Conservation (phyloP, 1,140 invertebrate species). For the Anastrepha ludens region DNA sequence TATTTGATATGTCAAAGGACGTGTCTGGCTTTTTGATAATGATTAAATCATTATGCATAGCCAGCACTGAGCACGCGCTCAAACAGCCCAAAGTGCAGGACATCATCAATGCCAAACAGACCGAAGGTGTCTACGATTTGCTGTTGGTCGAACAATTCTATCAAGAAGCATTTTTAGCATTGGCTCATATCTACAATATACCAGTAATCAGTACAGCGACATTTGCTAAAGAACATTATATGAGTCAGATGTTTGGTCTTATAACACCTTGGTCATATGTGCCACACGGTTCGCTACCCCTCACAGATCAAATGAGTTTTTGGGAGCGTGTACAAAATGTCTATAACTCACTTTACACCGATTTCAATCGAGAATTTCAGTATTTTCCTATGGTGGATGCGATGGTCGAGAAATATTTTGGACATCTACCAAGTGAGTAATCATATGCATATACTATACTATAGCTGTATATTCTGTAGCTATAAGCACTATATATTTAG, state of each 20-base stretch:
- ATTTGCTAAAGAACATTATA: conserved; percentile 67
- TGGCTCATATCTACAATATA: conserved; percentile 73
- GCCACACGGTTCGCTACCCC: conserved; percentile 63
- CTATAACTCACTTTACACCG: conserved; percentile 57
- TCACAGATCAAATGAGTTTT: conserved; percentile 68
- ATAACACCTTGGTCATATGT: conserved; percentile 70
- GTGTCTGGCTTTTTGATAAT: conserved; percentile 66
- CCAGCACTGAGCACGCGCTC: conserved; percentile 68
- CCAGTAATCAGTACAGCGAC: conserved; percentile 68
- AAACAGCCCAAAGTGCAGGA: conserved; percentile 69
- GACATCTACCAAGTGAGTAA: conserved; percentile 61
- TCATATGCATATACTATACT: too few species aligned
- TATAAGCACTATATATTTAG: too few species aligned
- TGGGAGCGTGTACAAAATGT: conserved; percentile 70
- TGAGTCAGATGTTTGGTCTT: conserved; percentile 68
- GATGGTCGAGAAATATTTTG: conserved; percentile 67
- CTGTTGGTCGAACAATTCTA: conserved; percentile 72
- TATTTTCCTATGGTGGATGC: conserved; percentile 73
- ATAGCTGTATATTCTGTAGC: too few species aligned
- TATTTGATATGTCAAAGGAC: conserved; percentile 68
- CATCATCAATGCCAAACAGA: conserved; percentile 68
- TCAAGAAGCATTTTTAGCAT: conserved; percentile 71
- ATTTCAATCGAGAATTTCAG: conserved; percentile 59
- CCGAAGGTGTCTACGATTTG: conserved; percentile 72
- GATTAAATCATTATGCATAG: conserved; percentile 65